Evolutionary conservation across 64 coral and sea anemone species (phyloP).

Genomic region (Montipora efflorescens): DNA sequence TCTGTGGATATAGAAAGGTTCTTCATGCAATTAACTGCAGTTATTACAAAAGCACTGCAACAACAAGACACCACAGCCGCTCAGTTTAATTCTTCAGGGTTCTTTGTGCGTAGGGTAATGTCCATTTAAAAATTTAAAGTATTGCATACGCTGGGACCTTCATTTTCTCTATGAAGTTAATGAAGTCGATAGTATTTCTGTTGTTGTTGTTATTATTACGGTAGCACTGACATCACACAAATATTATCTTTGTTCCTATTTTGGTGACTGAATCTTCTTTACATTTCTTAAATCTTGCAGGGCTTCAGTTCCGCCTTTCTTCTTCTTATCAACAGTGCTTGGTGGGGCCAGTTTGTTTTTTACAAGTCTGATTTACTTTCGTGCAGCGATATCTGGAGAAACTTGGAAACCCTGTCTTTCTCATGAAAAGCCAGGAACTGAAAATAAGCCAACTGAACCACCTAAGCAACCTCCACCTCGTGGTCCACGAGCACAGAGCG

Average conservation of each 20-base stretch:
- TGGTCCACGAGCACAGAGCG: constrained; percentile 59
- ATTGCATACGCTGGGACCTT: no score
- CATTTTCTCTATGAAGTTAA: no score
- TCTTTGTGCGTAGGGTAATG: no score
- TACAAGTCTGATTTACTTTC: constrained; percentile 97
- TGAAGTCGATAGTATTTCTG: background rate
- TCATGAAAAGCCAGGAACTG: constrained; percentile 31
- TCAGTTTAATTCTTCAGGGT: no score
- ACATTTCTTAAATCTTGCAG: constrained; percentile 46
- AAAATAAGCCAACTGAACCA: constrained; percentile 62
- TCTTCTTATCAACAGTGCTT: constrained; percentile 93
- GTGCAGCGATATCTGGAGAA: constrained; percentile 93
- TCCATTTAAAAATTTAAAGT: no score
- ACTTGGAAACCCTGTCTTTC: constrained; percentile 89
- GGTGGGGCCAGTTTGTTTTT: constrained; percentile 90
- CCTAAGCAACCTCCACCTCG: constrained; percentile 87
- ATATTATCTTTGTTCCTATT: background rate
- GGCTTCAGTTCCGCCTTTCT: constrained; percentile 76
- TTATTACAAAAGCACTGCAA: no score
- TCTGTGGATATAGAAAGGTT: no score
- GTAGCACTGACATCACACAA: no score
- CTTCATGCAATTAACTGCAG: no score
- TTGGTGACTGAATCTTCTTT: background rate
- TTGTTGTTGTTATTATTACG: no score
- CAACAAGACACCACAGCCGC: no score